Evolutionary conservation across 2,888 invertebrate species (phyloP), one percentile per base, ranked within the genome.

Genomic region (Chalcis sispes): DNA sequence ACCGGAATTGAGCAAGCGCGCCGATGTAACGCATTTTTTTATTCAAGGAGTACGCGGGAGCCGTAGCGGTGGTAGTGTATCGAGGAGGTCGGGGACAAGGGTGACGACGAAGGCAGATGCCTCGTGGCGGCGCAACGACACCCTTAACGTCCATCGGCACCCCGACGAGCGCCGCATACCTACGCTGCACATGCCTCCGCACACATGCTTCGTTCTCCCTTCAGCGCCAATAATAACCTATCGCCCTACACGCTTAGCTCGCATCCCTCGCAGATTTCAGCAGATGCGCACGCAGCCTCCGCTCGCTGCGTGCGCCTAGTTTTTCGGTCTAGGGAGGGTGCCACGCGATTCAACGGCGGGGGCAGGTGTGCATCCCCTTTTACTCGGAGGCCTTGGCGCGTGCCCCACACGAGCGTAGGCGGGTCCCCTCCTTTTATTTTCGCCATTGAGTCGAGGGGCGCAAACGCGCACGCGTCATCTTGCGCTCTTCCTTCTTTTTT

Each of bases 371-470:
- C 59, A 80, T 74, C 72, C 67, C 70, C 71, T 54, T 66, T 50
- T 52, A 18, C 27, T 20, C 81, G 86, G 86, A 86, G 85, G 86
- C 75, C 50, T n/a, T 15, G 87, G 85, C 88, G 88, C 88, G 88
- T 88, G 88, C 87, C 88, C 84, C 87, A 88, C 88, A 88, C 88
- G 88, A 88, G 88, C 86, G 88, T 85, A 84, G 88, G 88, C 88
- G 88, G 87, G 82, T 77, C 80, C 80, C 79, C 78, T 80, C 50
- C 66, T 65, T 64, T 66, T 64, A 42, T 58, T 66, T 64, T 71
- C 46, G 62, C 66, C 71, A 67, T 67, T 72, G 46, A 48, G 67
- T 62, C 78, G 58, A 70, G 78, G 52, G 66, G 56, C 54, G 70
- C 76, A n/a, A 52, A 56, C 66, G 61, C 52, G 32, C 72, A 36